Conservation (phyloP, 1,140 invertebrate genomes). For the Caenorhabditis remanei region DNA sequence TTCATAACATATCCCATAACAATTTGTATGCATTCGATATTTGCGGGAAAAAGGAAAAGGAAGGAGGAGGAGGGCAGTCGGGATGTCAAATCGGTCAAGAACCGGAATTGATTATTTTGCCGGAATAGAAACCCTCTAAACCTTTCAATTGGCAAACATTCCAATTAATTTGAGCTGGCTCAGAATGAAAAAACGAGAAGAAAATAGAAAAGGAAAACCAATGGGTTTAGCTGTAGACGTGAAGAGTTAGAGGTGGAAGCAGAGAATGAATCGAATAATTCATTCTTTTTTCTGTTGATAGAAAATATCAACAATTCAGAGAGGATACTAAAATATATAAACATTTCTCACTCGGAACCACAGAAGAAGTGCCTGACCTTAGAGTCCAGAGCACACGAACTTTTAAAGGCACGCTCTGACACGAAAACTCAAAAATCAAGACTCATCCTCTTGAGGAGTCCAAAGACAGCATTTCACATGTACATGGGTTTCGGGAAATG, state of each 20-base stretch:
- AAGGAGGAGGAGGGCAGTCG: constrained; percentile 23
- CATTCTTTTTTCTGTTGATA: not conserved
- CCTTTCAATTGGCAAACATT: constrained; percentile 26
- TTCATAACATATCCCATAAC: constrained; percentile 38
- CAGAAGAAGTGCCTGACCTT: not conserved
- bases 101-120: constrained; percentile 54
- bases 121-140: constrained; percentile 29
- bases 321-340: constrained; percentile 50
- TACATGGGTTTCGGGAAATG: not conserved
- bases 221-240: constrained; percentile 8
- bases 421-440: constrained; percentile 48
- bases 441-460: not conserved
- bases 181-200: not conserved
- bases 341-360: not conserved
- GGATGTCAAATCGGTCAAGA: constrained; percentile 52
- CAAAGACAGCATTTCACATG: constrained; percentile 6
- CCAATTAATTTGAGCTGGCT: not conserved
- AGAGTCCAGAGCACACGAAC: constrained; percentile 46
- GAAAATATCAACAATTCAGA: constrained; percentile 43
- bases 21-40: constrained; percentile 55
- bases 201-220: not conserved
- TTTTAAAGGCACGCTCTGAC: constrained; percentile 35
- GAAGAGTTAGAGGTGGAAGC: not conserved
- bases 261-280: not conserved
- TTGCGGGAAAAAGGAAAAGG: constrained; percentile 17